Base-by-base conservation (phyloP, 2,888 invertebrate genomes). In the Zygothrica quintamaculata region DNA sequence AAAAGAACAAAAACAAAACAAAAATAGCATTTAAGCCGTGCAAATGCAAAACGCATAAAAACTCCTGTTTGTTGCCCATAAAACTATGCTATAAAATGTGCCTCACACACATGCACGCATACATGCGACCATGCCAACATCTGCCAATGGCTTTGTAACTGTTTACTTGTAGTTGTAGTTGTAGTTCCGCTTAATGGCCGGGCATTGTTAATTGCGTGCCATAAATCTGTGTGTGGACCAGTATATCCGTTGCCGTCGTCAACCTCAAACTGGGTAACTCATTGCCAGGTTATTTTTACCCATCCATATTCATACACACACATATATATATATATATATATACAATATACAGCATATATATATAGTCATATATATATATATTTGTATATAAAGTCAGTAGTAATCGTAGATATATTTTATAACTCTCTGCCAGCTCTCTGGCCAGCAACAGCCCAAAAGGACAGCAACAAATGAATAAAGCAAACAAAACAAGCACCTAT, bases 191-290 rank as follows among this genome's bases (percentile, higher is more conserved):
- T 67, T 80, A 82, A 79, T 77, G 82, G 77, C 68, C 75, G 52
- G 52, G 74, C 79, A 70, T 70, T 77, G 80, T 80, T 80, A 80
- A 80, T 80, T 82, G 80, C 75, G 70, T 73, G 62, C 67, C 79
- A 80, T 80, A 80, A 80, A 80, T 80, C 80, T 77, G 79, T 74
- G 65, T 65, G 16, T n/a, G 67, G 44, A 62, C 58, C 80, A 80
- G 71, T 59, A 62, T 61, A 43, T 47, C 40, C 60, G 56, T 55
- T 55, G 57, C 43, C 53, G 40, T 44, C 60, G 44, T 53, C 66
- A 65, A 46, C 55, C 44, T 64, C 65, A 65, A 65, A 31, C 59
- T 55, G 44, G 51, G 12, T 22, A 70, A 26, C 56, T 51, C 53
- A 56, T 48, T 40, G 31, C 56, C 48, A 39, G 48, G 42, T 50